Percentiles rank a stretch among this genome's conserved stretches.
Evolutionary conservation across 2,888 invertebrate genomes (phyloP).

Genomic region (Phengaris arion): DNA sequence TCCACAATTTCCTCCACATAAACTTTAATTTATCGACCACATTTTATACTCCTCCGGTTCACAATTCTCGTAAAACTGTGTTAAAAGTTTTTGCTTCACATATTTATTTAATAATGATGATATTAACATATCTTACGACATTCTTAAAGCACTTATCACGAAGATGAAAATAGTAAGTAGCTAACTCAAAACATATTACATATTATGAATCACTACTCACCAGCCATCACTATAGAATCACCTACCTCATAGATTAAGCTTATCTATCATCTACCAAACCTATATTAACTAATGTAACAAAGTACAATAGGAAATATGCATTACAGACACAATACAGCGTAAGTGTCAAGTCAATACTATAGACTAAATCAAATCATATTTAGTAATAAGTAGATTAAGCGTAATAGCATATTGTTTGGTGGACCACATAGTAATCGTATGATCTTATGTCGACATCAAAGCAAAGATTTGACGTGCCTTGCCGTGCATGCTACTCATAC

Average conservation of each 20-base stretch:
- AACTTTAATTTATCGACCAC: no score
- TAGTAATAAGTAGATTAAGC: conserved; percentile 15
- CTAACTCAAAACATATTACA: background rate
- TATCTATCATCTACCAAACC: conserved; percentile 30
- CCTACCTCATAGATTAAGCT: conserved; percentile 16
- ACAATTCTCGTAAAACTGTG: no score
- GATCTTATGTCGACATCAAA: background rate
- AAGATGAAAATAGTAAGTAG: background rate
- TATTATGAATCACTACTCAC: background rate
- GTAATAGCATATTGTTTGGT: conserved; percentile 15
- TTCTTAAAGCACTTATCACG: no score
- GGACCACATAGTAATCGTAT: background rate
- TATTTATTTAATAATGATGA: no score
- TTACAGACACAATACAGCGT: conserved; percentile 52
- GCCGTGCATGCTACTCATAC: no score
- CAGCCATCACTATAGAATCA: background rate
- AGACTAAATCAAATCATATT: conserved; percentile 38
- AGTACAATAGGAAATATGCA: conserved; percentile 36
- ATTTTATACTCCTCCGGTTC: no score
- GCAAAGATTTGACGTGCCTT: background rate
- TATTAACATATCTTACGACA: no score
- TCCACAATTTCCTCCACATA: no score
- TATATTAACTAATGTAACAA: conserved; percentile 34
- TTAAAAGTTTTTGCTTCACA: no score
- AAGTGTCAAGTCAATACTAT: conserved; percentile 53